Percentiles rank a stretch among this genome's conserved stretches.
Conservation (phyloP, 2,797 vertebrate species). For the Leucoraja ocellata region DNA sequence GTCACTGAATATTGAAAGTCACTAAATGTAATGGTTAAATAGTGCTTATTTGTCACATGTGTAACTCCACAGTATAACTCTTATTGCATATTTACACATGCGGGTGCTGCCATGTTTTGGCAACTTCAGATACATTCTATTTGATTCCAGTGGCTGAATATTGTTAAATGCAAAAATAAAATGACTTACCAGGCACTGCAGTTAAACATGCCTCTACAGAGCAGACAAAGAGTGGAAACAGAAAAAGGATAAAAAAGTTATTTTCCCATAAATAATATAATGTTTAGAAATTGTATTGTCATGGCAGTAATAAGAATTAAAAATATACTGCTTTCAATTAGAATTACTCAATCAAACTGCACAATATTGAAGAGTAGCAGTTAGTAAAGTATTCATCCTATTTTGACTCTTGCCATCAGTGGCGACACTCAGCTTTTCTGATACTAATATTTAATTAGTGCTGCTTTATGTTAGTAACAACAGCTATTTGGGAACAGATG, state of each 20-base stretch:
- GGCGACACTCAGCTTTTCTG: background rate
- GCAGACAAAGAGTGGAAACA: slow-evolving; percentile 43
- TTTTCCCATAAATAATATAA: background rate
- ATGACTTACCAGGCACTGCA: slow-evolving; percentile 67
- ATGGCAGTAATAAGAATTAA: background rate
- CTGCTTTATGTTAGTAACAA: background rate
- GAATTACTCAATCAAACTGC: background rate
- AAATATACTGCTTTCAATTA: background rate
- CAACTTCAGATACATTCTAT: background rate
- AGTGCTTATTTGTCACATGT: too few species aligned
- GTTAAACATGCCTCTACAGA: slow-evolving; percentile 72
- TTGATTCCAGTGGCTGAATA: background rate
- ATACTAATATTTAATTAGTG: background rate
- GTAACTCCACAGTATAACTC: too few species aligned
- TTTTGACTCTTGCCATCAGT: background rate
- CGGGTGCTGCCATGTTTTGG: too few species aligned
- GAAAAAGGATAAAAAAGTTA: slow-evolving; percentile 41
- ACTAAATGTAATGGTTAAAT: too few species aligned
- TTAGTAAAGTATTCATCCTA: background rate
- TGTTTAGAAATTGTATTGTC: background rate
- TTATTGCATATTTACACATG: too few species aligned
- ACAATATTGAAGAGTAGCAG: background rate
- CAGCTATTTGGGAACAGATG: background rate
- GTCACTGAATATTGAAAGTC: too few species aligned
- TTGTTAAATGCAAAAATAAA: background rate